Evolutionary conservation across 2,113 vertebrate genomes (phyloP).

Genomic region (Mesoclemmys tuberculata): DNA sequence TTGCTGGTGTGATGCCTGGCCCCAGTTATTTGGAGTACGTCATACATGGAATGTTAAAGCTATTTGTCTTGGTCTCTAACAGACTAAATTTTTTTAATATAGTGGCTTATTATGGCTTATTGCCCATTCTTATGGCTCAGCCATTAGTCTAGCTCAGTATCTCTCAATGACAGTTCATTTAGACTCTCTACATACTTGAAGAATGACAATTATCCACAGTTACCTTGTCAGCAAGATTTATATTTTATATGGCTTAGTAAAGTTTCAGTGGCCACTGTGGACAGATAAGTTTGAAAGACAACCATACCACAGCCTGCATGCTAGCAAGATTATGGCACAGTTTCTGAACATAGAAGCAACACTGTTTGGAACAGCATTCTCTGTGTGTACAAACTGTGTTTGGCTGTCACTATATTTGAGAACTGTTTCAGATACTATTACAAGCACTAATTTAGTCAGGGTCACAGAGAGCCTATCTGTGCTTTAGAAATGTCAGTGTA

Average conservation of each 20-base stretch:
- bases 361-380: slow-evolving; percentile 18
- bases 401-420: neutral
- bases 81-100: neutral
- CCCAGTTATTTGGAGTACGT: neutral
- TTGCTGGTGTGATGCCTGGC: neutral
- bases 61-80: neutral
- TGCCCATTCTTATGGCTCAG: neutral
- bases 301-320: neutral
- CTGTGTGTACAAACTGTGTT: slow-evolving; percentile 30
- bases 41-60: neutral
- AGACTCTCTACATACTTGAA: neutral
- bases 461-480: neutral
- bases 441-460: neutral
- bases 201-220: neutral
- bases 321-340: neutral
- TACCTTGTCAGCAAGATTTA: neutral
- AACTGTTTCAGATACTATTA: slow-evolving; percentile 23
- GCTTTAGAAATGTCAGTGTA: slow-evolving; percentile 5
- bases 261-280: neutral
- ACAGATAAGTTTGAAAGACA: neutral
- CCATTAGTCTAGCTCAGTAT: neutral
- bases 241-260: neutral
- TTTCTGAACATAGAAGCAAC: neutral
- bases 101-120: neutral
- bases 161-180: neutral